Conservation (phyloP, 2,888 invertebrate species). For the Chironomus tentans region DNA sequence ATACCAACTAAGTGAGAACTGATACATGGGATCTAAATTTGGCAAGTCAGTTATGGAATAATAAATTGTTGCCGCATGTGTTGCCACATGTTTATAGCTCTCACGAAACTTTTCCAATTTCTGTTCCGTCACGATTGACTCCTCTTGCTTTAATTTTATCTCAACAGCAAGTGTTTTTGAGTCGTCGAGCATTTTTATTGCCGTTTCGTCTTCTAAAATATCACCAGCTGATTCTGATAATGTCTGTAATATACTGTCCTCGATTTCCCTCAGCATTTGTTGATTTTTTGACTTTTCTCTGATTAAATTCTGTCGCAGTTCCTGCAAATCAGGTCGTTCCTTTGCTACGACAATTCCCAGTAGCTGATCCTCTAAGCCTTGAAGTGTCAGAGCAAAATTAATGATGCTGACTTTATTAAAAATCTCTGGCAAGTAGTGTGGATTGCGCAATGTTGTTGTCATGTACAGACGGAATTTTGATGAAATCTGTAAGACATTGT, state of each 20-base stretch:
- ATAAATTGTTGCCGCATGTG: slow-evolving; percentile 76
- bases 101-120: slow-evolving; percentile 75
- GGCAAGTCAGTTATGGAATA: slow-evolving; percentile 81
- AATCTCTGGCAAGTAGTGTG: slow-evolving; percentile 79
- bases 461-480: slow-evolving; percentile 72
- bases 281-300: slow-evolving; percentile 72
- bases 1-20: slow-evolving; percentile 90
- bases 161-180: slow-evolving; percentile 74
- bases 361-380: slow-evolving; percentile 77
- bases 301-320: slow-evolving; percentile 68
- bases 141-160: slow-evolving; percentile 73
- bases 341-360: slow-evolving; percentile 80
- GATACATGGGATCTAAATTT: slow-evolving; percentile 89
- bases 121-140: slow-evolving; percentile 69
- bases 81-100: slow-evolving; percentile 77
- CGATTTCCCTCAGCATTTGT: slow-evolving; percentile 71
- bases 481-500: slow-evolving; percentile 71
- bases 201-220: slow-evolving; percentile 83
- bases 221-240: slow-evolving; percentile 75
- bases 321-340: slow-evolving; percentile 82
- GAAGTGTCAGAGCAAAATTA: slow-evolving; percentile 69
- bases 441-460: slow-evolving; percentile 82
- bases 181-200: slow-evolving; percentile 77
- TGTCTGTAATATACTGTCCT: slow-evolving; percentile 80
- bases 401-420: slow-evolving; percentile 78